These are phyloP conservation scores for Elaeidobius kamerunicus DNA, from an alignment of 2,888 invertebrate species.

Conservation along the genomic window DNA sequence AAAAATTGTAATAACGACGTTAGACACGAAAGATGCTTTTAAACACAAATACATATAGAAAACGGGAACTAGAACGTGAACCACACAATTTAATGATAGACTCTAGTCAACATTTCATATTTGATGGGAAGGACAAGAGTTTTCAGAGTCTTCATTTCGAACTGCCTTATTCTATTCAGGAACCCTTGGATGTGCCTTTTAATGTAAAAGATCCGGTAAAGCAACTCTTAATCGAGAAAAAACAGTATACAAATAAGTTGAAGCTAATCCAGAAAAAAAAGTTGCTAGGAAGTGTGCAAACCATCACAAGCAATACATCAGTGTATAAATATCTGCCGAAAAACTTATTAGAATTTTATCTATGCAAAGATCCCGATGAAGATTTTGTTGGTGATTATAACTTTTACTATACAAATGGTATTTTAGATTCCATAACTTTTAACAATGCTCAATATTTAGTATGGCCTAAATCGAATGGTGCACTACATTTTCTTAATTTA, in stretches of 20 bases:
- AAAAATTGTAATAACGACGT: no score
- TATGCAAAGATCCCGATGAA: slow-evolving; percentile 30
- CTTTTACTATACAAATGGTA: slow-evolving; percentile 34
- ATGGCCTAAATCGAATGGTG: slow-evolving; percentile 29
- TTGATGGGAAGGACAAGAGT: slow-evolving; percentile 31
- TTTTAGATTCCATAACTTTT: slow-evolving; percentile 31
- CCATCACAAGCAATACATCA: slow-evolving; percentile 7
- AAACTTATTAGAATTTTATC: slow-evolving; percentile 33
- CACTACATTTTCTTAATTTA: slow-evolving; percentile 26
- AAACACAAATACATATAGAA: slow-evolving; percentile 11
- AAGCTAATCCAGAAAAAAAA: slow-evolving; percentile 21
- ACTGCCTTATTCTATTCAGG: slow-evolving; percentile 33
- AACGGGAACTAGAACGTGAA: slow-evolving; percentile 10
- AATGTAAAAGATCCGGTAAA: slow-evolving; percentile 24
- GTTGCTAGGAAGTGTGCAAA: slow-evolving; percentile 22
- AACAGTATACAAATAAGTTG: slow-evolving; percentile 22
- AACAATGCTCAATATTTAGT: slow-evolving; percentile 31
- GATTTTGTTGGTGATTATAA: slow-evolving; percentile 33
- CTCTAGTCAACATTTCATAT: slow-evolving; percentile 32
- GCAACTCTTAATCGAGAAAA: slow-evolving; percentile 24
- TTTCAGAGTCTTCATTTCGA: slow-evolving; percentile 21
- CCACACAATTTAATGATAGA: slow-evolving; percentile 32
- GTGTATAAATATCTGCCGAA: slow-evolving; percentile 31
- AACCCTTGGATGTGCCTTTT: slow-evolving; percentile 20
- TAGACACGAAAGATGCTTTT: slow-evolving; percentile 10